Conservation (phyloP, 2,113 vertebrate genomes). For the Embiotoca jacksoni region DNA sequence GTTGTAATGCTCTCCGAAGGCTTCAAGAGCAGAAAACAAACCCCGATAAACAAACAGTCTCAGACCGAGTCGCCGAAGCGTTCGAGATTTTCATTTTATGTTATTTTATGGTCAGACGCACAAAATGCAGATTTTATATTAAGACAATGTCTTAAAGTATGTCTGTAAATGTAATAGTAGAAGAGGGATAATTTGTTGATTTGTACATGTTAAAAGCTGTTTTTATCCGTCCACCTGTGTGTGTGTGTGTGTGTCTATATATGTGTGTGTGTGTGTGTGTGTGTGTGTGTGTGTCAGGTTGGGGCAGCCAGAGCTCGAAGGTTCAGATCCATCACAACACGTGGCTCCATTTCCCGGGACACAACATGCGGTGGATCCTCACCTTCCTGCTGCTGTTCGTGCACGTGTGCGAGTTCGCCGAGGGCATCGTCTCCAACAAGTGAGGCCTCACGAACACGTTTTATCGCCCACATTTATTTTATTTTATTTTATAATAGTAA, state of each 20-base stretch:
- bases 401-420: slow-evolving; percentile 97
- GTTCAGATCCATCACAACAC: slow-evolving; percentile 99
- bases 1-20: slow-evolving; percentile 20
- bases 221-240: too few species aligned
- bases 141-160: too few species aligned
- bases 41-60: not conserved
- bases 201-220: too few species aligned
- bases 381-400: slow-evolving; percentile 96
- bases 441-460: slow-evolving; percentile 75
- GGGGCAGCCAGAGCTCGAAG: slow-evolving; percentile 98
- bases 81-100: too few species aligned
- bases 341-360: slow-evolving; percentile 98
- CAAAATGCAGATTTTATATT: too few species aligned
- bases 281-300: slow-evolving; percentile 82
- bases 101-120: too few species aligned
- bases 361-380: slow-evolving; percentile 97
- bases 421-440: slow-evolving; percentile 94
- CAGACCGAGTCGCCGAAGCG: too few species aligned
- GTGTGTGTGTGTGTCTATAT: too few species aligned
- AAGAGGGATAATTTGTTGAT: too few species aligned
- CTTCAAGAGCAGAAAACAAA: slow-evolving; percentile 28
- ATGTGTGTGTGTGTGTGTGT: not conserved
- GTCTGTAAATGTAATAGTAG: too few species aligned
- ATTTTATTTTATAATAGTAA: not conserved
- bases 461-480: too few species aligned